Conservation (phyloP, 2,888 invertebrate genomes). For the Syrphus vitripennis region DNA sequence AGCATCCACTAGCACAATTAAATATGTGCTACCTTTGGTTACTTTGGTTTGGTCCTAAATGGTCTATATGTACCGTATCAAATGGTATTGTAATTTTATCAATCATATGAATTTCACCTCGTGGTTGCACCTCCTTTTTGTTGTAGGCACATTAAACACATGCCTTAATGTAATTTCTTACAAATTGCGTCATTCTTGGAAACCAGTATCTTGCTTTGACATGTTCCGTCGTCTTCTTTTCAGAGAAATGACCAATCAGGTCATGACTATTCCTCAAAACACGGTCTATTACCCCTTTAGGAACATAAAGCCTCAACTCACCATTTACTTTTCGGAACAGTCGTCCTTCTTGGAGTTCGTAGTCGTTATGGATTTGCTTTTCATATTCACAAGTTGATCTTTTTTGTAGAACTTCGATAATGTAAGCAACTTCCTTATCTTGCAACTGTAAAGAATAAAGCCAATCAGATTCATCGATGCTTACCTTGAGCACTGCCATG, state of each 20-base stretch:
- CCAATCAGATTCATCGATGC: not conserved
- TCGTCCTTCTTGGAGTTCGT: too few relatives aligned
- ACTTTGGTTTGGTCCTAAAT: too few relatives aligned
- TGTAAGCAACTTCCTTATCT: not conserved
- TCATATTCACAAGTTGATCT: not conserved
- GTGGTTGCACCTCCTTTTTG: too few relatives aligned
- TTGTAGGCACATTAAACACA: too few relatives aligned
- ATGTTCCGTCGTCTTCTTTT: not conserved
- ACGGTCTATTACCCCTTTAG: not conserved
- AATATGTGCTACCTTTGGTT: not conserved
- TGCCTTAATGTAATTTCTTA: too few relatives aligned
- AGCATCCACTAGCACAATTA: not conserved
- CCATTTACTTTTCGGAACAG: not conserved
- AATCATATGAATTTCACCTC: too few relatives aligned
- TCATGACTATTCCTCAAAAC: not conserved
- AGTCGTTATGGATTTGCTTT: not conserved
- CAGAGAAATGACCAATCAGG: not conserved
- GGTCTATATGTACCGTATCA: not conserved
- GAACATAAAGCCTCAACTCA: not conserved
- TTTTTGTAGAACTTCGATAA: not conserved
- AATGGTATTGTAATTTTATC: too few relatives aligned
- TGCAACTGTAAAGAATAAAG: not conserved
- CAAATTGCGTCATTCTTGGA: not conserved
- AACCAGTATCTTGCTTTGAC: not conserved
- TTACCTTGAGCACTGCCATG: too few relatives aligned